Evolutionary conservation across 2,797 vertebrate genomes (phyloP), one percentile per base, ranked within the genome.

Genomic region (Trachurus trachurus): DNA sequence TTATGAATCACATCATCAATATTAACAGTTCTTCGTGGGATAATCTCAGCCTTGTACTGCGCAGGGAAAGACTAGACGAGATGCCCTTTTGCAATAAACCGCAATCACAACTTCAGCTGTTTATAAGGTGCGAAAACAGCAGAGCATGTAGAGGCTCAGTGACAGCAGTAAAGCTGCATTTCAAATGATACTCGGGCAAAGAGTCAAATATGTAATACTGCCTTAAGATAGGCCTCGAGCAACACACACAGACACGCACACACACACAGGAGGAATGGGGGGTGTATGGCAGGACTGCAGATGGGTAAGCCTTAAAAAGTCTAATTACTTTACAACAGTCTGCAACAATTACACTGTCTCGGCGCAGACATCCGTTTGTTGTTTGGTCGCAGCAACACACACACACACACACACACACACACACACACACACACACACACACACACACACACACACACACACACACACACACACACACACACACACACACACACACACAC

Each of bases 261-360:
- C 64, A 74, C 57, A 62, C 50, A 53, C 1, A 11, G 29, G 9
- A 9, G 26, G 44, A 21, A 89, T 17, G 47, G 1, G 17, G 53
- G 44, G 6, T 10, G 6, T 10, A 4, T 45, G 40, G 40, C 47
- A 63, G 57, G 60, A 87, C 78, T 93, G 93, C 94, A 96, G 94
- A 96, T 96, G 92, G 93, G 95, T 90, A 92, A 87, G 92, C 96
- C 96, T 96, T 96, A 95, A 97, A 98, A 97, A 94, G 94, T 95
- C 88, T 91, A 97, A 98, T 98, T 95, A 96, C 95, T 99, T 99
- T 99, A 99, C 95, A 95, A 95, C 97, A 96, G 95, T 97, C 95
- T 95, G 96, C 92, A 94, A 94, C 96, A 96, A 96, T 96, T 95
- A 95, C 91, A 95, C 94, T 94, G 88, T 96, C 95, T 94, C 92